Evolutionary conservation across 2,888 invertebrate species (phyloP), one percentile per base, ranked within the genome.

Genomic region (Camponotus fellah): DNA sequence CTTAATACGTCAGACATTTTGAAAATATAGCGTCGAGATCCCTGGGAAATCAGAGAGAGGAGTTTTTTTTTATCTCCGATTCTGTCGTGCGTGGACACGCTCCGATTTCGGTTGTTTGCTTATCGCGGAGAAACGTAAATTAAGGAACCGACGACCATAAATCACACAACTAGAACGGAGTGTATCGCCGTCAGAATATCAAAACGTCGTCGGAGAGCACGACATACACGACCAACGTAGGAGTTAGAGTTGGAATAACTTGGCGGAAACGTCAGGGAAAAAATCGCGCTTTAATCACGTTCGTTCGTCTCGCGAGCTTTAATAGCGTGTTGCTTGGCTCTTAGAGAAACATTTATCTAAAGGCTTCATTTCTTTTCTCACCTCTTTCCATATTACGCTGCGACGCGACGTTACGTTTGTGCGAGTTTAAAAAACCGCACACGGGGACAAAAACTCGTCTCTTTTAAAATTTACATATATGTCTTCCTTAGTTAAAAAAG

Each of bases 151-250:
- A 46, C 58, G 58, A 37, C 72, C 65, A 80, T 88, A 88, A 88
- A 87, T 88, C 86, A 87, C 83, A 83, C 60, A 82, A 87, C 81
- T 80, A 68, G 85, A 87, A 82, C 86, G 83, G 69, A 87, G 80
- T 85, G 81, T 87, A 88, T 88, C 87, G 82, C 87, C 85, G 77
- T 85, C 82, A 77, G 87, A 88, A 88, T 86, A 86, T 86, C 85
- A 85, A 85, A 88, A 86, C 83, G 80, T 53, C 74, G 79, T 40
- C 58, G 76, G 77, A 43, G 72, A 56, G 32, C 53, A 58, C 79
- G 37, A 46, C 14, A 17, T 17, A 40, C 76, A 75, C 34, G 32
- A 72, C 65, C 72, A 58, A 84, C 79, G 79, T 82, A 81, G 2
- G 53, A 53, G 53, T n/a, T 17, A n/a, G 77, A 85, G 74, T 81